Evolutionary conservation across 2,888 invertebrate genomes (phyloP).

Genomic region (Suillia variegata): DNA sequence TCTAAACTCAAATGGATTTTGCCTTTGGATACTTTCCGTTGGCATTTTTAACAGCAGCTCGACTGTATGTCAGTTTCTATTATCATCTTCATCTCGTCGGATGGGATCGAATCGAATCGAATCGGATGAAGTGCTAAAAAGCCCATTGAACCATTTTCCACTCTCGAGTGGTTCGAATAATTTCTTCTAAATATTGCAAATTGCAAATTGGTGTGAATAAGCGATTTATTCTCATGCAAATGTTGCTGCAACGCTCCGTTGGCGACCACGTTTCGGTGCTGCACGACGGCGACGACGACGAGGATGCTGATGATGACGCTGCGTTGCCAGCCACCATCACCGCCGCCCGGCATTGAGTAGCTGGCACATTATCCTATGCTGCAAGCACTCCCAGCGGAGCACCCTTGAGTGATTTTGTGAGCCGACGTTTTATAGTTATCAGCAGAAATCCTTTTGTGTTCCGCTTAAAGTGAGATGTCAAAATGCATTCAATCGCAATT

Average conservation of each 20-base stretch:
- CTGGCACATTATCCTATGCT: not conserved
- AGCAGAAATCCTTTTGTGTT: conserved; percentile 56
- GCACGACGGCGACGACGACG: not conserved
- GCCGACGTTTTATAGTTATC: conserved; percentile 22
- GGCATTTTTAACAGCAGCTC: too few species aligned
- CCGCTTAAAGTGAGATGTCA: conserved; percentile 61
- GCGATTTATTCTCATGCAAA: conserved; percentile 55
- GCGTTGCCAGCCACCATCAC: not conserved
- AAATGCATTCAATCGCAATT: conserved; percentile 53
- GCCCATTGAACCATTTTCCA: too few species aligned
- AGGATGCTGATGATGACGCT: not conserved
- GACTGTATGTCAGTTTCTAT: too few species aligned
- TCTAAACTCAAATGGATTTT: too few species aligned
- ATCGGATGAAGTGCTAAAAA: too few species aligned
- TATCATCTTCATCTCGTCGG: too few species aligned
- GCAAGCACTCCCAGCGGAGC: conserved; percentile 7
- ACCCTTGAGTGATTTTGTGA: conserved; percentile 18
- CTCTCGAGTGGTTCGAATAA: too few species aligned
- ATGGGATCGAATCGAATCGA: too few species aligned
- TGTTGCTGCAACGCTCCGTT: conserved; percentile 39
- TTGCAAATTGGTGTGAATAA: conserved; percentile 55
- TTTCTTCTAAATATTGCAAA: conserved; percentile 54
- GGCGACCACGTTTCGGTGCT: conserved; percentile 18
- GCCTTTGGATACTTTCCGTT: too few species aligned
- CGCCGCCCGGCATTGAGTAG: not conserved